Percentiles rank a stretch among this genome's conserved stretches.
These are phyloP conservation scores for Chlorospingus flavigularis DNA, from an alignment of 2,797 vertebrate genomes.

Conservation along the genomic window DNA sequence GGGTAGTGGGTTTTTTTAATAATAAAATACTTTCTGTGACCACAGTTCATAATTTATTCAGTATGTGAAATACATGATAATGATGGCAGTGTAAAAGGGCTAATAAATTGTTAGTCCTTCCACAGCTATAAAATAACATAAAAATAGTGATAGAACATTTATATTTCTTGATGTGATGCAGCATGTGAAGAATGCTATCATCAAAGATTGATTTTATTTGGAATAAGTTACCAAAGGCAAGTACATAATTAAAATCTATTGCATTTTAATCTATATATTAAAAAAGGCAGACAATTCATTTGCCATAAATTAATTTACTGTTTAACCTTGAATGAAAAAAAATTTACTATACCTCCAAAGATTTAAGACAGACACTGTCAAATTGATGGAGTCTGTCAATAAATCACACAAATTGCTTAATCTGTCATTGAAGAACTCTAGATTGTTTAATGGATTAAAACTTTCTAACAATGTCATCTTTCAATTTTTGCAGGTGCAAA, in stretches of 20 bases:
- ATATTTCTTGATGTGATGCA: background rate
- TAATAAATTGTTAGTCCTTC: background rate
- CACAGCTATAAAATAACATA: background rate
- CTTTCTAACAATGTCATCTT: background rate
- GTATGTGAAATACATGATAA: background rate
- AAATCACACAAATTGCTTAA: background rate
- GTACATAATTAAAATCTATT: background rate
- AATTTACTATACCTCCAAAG: background rate
- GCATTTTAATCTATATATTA: background rate
- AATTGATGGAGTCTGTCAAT: background rate
- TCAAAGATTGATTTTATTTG: constrained; percentile 24
- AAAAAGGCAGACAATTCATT: background rate
- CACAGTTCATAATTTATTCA: background rate
- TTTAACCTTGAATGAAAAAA: background rate
- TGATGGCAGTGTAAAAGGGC: background rate
- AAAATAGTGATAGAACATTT: constrained; percentile 11
- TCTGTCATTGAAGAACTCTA: background rate
- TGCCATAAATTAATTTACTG: background rate
- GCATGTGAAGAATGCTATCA: background rate
- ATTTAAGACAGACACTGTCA: background rate
- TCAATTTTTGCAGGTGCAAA: background rate
- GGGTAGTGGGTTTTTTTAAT: background rate
- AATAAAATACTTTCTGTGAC: background rate
- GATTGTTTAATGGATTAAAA: background rate
- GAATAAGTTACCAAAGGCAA: background rate